These are phyloP conservation scores for Pongo abelii DNA, from an alignment of 2,113 vertebrate species.

Conservation along the genomic window DNA sequence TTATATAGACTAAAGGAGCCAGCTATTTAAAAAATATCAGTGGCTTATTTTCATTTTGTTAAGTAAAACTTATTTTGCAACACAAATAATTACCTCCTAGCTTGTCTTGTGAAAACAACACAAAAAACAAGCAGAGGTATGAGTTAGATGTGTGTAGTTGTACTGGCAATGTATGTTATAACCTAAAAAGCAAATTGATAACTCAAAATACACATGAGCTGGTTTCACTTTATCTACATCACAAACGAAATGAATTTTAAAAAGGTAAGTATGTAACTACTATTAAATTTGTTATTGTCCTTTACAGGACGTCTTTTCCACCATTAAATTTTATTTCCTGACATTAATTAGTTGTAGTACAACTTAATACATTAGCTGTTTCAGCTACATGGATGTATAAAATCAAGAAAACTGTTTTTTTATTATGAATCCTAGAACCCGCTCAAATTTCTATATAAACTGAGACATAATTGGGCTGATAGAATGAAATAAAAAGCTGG, in stretches of 20 bases:
- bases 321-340: background rate
- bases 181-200: background rate
- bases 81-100: background rate
- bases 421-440: background rate
- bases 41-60: slow-evolving; percentile 7
- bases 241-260: background rate
- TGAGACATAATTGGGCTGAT: background rate
- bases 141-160: background rate
- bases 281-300: background rate
- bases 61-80: background rate
- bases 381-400: background rate
- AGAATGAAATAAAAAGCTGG: background rate
- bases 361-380: slow-evolving; percentile 1
- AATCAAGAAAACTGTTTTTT: background rate
- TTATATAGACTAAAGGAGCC: background rate
- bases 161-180: background rate
- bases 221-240: background rate
- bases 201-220: background rate
- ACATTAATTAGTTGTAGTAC: background rate
- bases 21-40: background rate
- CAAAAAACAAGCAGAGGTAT: background rate
- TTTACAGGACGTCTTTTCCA: background rate
- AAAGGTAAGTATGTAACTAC: background rate
- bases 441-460: background rate
- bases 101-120: background rate